Evolutionary conservation across 2,797 vertebrate species (phyloP), one percentile per base, ranked within the genome.

Genomic region (Anabacerthia variegaticeps): DNA sequence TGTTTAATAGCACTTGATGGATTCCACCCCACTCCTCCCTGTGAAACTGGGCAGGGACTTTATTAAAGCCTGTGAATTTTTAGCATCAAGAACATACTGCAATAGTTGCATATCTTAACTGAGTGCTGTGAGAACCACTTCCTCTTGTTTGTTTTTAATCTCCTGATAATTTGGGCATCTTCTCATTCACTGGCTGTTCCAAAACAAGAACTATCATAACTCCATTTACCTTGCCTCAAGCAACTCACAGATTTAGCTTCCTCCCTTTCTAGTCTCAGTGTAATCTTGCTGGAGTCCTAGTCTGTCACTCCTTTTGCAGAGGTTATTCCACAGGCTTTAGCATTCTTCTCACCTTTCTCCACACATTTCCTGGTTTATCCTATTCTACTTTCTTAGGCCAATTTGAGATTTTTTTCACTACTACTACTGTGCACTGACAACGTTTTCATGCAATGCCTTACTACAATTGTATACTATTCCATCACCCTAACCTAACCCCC

Each of bases 191-290:
- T 0, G 0, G 46, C 63, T 95, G 68, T 49, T 95, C 65, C 81
- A 74, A 94, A 92, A 67, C 75, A 91, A 89, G 63, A 93, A 52
- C n/a, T 14, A 89, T 19, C 59, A 79, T 63, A 87, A 87, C 32
- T 51, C 43, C 55, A 41, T 79, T 93, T 89, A 91, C 81, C 28
- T 85, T 85, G 56, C 87, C 85, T 83, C 61, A 76, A 92, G 87
- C 72, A 82, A 73, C 41, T 87, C 63, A 28, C 27, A 34, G 49
- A 62, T 84, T 76, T n/a, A 79, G 55, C 26, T 73, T 82, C 59
- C 55, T 78, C 37, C 54, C 26, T 54, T 88, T 54, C 34, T 27
- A 80, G 69, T 51, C 81, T 73, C 63, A 74, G 52, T 26, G 87
- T n/a, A 61, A 56, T 58, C 43, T 78, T 28, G 8, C 34, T 81